Conservation (phyloP, 2,113 vertebrate species). For the Orthonyx spaldingii region DNA sequence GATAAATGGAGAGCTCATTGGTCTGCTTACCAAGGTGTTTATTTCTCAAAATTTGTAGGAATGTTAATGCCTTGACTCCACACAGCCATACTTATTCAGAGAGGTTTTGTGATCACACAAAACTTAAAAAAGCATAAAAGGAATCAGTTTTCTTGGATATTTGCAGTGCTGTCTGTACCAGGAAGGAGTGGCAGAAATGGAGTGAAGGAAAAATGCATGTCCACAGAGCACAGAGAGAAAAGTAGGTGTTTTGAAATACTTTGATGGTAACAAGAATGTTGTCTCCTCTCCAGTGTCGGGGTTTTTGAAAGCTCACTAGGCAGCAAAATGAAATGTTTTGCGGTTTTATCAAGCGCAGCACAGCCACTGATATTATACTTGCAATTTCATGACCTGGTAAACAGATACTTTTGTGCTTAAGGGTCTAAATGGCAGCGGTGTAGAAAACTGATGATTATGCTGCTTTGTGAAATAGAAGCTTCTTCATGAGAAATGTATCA, state of each 20-base stretch:
- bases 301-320: slow-evolving; percentile 26
- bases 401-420: slow-evolving; percentile 29
- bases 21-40: background rate
- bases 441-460: slow-evolving; percentile 27
- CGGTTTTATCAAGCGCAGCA: background rate
- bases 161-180: background rate
- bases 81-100: background rate
- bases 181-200: background rate
- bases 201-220: background rate
- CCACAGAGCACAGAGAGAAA: background rate
- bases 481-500: background rate
- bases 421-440: background rate
- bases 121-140: background rate
- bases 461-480: slow-evolving; percentile 10
- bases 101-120: background rate
- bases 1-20: background rate
- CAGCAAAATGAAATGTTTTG: slow-evolving; percentile 51
- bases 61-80: background rate
- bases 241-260: background rate
- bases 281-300: background rate
- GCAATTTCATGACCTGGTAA: slow-evolving; percentile 61
- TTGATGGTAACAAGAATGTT: background rate
- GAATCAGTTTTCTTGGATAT: background rate
- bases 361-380: slow-evolving; percentile 21
- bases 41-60: background rate